Evolutionary conservation across 2,113 vertebrate genomes (phyloP).

Genomic region (Colistium nudipinnis): DNA sequence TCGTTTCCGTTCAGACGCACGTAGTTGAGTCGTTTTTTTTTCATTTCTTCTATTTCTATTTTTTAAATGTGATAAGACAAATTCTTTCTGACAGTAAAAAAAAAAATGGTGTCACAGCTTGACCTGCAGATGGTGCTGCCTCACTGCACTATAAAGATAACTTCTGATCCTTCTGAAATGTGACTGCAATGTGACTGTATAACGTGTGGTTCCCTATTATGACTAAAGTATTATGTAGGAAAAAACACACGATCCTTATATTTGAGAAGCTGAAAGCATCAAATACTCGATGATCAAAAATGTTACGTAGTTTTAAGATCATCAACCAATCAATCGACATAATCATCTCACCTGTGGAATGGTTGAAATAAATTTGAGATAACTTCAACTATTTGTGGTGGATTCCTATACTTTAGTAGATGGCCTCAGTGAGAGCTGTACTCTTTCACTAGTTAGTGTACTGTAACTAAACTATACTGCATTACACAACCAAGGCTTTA

Average conservation of each 20-base stretch:
- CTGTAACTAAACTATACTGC: constrained; percentile 29
- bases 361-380: background rate
- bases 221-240: too few species aligned
- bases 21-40: background rate
- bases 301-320: too few species aligned
- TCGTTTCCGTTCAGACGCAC: background rate
- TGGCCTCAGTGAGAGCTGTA: background rate
- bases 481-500: constrained; percentile 40
- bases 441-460: constrained; percentile 5
- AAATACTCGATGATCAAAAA: too few species aligned
- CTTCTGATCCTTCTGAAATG: background rate
- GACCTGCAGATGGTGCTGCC: constrained; percentile 55
- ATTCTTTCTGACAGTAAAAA: too few species aligned
- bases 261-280: too few species aligned
- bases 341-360: background rate
- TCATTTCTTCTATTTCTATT: too few species aligned
- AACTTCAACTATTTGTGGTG: background rate
- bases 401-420: background rate
- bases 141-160: background rate
- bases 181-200: too few species aligned
- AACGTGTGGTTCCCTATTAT: too few species aligned
- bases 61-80: too few species aligned
- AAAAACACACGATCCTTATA: too few species aligned
- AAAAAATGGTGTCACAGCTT: too few species aligned
- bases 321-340: too few species aligned